Conservation (phyloP, 2,888 invertebrate genomes). For the Bellardia bayeri region DNA sequence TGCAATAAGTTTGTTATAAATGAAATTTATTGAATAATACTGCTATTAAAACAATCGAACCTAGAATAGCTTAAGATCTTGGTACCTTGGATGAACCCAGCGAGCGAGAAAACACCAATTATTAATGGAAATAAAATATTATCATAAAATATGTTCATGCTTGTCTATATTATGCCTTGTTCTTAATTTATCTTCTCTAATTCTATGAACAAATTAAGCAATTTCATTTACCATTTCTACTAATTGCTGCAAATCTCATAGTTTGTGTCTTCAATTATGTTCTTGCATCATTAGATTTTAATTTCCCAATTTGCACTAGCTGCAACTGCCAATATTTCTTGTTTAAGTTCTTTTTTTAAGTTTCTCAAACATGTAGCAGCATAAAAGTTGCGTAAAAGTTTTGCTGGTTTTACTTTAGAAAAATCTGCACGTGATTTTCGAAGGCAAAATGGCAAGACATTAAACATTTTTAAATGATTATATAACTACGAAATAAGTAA, state of each 20-base stretch:
- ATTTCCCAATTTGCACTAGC: neutral
- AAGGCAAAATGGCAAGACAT: neutral
- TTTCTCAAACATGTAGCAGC: neutral
- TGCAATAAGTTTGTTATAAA: no score
- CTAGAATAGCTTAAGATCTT: no score
- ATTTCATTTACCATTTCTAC: no score
- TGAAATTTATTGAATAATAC: no score
- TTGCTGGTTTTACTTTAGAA: neutral
- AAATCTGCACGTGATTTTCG: slow-evolving; percentile 21
- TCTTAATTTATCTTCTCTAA: no score
- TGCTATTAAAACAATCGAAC: no score
- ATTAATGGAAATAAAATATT: no score
- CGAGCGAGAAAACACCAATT: no score
- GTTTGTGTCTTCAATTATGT: neutral
- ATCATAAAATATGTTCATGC: no score
- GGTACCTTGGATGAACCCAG: no score
- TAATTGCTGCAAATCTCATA: neutral
- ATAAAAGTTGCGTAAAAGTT: slow-evolving; percentile 17
- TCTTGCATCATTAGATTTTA: slow-evolving; percentile 10
- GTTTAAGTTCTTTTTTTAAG: neutral
- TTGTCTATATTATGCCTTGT: no score
- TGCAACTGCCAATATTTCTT: neutral
- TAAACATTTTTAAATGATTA: neutral
- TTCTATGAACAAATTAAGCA: no score
- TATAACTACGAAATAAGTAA: slow-evolving; percentile 43